phyloP scores from a whole-genome alignment of 1,140 invertebrate genomes.

The Cotesia typhae region DNA sequence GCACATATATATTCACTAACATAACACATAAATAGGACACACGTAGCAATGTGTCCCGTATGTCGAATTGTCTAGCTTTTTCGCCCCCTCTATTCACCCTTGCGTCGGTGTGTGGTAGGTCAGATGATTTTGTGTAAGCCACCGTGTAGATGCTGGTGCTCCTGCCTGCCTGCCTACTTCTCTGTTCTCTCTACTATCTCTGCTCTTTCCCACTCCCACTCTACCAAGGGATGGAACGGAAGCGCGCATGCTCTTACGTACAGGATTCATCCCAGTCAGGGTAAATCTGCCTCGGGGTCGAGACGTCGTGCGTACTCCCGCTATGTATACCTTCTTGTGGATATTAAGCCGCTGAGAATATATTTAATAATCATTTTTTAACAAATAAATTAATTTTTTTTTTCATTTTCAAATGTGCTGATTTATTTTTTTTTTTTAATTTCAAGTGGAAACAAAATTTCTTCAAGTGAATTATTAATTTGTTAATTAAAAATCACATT shows the following conservation, averaged over 20 bases:
- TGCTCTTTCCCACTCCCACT: slow-evolving; percentile 1
- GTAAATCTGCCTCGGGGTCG: slow-evolving; percentile 62
- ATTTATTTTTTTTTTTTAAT: slow-evolving; percentile 19
- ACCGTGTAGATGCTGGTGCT: slow-evolving; percentile 31
- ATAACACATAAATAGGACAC: slow-evolving; percentile 6
- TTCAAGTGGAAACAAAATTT: background rate
- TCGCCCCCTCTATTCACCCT: slow-evolving; percentile 12
- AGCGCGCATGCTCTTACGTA: slow-evolving; percentile 62
- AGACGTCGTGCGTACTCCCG: slow-evolving; percentile 56
- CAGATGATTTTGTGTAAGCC: slow-evolving; percentile 41
- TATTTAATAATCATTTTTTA: background rate
- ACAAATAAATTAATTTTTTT: too few relatives aligned
- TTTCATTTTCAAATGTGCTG: background rate
- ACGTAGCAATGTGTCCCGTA: slow-evolving; percentile 16
- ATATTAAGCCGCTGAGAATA: slow-evolving; percentile 35
- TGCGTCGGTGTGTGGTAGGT: slow-evolving; percentile 37
- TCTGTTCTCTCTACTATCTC: too few relatives aligned
- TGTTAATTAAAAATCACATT: too few relatives aligned
- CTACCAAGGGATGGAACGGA: slow-evolving; percentile 34
- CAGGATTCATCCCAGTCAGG: slow-evolving; percentile 63
- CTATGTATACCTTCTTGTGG: slow-evolving; percentile 47
- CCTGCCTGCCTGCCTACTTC: background rate
- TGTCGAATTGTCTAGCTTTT: slow-evolving; percentile 36
- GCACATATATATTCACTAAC: slow-evolving; percentile 12
- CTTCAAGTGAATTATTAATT: too few relatives aligned